A percentile compares a stretch with the other conserved stretches of the same genome.
These are phyloP conservation scores for Habrosyne pyritoides DNA, from an alignment of 2,888 invertebrate species.

Conservation along the genomic window DNA sequence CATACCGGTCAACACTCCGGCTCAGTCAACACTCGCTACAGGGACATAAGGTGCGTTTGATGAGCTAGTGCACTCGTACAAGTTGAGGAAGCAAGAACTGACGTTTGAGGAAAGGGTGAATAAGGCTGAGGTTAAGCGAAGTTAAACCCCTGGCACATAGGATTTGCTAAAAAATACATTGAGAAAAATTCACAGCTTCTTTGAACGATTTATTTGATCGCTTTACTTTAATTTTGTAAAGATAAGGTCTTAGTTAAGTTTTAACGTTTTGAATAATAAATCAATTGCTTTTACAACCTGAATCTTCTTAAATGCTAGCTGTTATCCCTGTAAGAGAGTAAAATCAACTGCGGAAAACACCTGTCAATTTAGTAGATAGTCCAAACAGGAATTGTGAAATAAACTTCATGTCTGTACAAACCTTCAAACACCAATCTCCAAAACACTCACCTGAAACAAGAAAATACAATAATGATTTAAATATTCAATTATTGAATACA, in stretches of 20 bases:
- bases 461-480: constrained; percentile 36
- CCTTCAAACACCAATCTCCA: constrained; percentile 19
- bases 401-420: constrained; percentile 25
- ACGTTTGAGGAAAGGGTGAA: too few relatives aligned
- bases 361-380: not conserved
- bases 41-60: constrained; percentile 77
- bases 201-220: too few relatives aligned
- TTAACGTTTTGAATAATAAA: not conserved
- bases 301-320: not conserved
- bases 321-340: too few relatives aligned
- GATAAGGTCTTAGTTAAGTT: not conserved
- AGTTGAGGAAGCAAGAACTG: constrained; percentile 22
- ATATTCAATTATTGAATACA: constrained; percentile 28
- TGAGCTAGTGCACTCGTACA: constrained; percentile 58
- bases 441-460: constrained; percentile 73
- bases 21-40: constrained; percentile 84
- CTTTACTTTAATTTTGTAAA: not conserved
- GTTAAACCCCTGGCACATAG: too few relatives aligned
- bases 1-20: constrained; percentile 84
- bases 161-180: too few relatives aligned
- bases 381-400: not conserved
- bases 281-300: not conserved
- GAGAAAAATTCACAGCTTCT: too few relatives aligned
- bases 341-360: too few relatives aligned
- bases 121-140: too few relatives aligned